phyloP scores from a whole-genome alignment of 1,140 invertebrate genomes.

The Batillaria attramentaria region DNA sequence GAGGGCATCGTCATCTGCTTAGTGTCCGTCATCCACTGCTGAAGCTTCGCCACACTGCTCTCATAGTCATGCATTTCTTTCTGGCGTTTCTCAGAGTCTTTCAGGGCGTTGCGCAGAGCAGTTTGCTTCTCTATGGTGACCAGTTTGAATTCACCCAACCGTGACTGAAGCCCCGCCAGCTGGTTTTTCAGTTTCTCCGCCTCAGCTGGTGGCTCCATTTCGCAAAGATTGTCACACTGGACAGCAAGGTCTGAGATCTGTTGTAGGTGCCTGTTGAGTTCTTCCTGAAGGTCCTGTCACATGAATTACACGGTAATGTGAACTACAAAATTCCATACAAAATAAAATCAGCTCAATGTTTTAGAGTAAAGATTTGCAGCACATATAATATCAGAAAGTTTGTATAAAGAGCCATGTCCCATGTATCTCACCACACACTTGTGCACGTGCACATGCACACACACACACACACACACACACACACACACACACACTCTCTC shows the following conservation, averaged over 20 bases:
- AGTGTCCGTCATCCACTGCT: conserved; percentile 76
- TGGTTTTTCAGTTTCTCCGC: conserved; percentile 73
- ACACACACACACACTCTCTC: neutral
- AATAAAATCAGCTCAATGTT: neutral
- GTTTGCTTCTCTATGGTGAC: conserved; percentile 64
- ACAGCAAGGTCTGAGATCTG: conserved; percentile 76
- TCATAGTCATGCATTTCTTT: conserved; percentile 82
- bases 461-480: conserved; percentile 15
- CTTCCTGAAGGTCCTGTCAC: conserved; percentile 74
- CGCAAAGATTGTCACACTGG: conserved; percentile 74
- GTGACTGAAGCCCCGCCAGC: conserved; percentile 74
- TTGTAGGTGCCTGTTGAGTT: conserved; percentile 76
- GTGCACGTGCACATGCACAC: neutral
- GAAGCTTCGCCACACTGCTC: conserved; percentile 87
- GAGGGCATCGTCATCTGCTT: conserved; percentile 73
- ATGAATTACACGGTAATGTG: conserved; percentile 20
- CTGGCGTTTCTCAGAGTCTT: conserved; percentile 75
- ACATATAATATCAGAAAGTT: neutral
- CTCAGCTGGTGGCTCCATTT: conserved; percentile 68
- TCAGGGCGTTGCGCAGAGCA: conserved; percentile 74
- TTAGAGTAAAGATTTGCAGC: neutral
- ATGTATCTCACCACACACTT: too few species aligned
- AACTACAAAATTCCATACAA: neutral
- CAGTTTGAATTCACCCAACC: conserved; percentile 70
- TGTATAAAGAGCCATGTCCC: too few species aligned